These are phyloP conservation scores for Napeogenes sylphis DNA, from an alignment of 2,888 invertebrate genomes.

Conservation along the genomic window DNA sequence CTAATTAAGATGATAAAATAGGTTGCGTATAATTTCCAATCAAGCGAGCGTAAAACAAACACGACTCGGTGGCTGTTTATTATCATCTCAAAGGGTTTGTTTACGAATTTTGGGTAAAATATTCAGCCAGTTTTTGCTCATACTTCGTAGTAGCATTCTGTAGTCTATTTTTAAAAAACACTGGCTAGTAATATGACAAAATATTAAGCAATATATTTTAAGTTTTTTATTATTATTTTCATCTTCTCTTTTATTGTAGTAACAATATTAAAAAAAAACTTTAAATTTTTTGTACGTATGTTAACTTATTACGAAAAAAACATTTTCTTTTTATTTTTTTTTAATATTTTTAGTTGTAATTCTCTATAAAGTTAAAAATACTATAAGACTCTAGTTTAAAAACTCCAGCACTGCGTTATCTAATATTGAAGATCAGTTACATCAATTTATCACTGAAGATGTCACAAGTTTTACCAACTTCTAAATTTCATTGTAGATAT, in stretches of 20 bases:
- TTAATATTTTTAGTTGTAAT: too few relatives aligned
- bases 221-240: too few relatives aligned
- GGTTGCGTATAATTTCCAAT: slow-evolving; percentile 1
- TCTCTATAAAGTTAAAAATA: too few relatives aligned
- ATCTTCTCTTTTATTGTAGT: too few relatives aligned
- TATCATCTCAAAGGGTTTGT: slow-evolving; percentile 40
- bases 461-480: slow-evolving; percentile 3
- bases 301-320: too few relatives aligned
- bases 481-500: slow-evolving; percentile 1
- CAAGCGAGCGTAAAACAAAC: slow-evolving; percentile 3
- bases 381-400: neutral
- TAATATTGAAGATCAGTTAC: neutral
- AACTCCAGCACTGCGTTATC: slow-evolving; percentile 1
- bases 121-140: slow-evolving; percentile 28
- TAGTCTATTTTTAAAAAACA: neutral
- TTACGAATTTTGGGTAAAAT: slow-evolving; percentile 42
- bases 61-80: slow-evolving; percentile 30
- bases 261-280: too few relatives aligned
- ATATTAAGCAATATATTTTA: too few relatives aligned
- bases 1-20: neutral
- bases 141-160: neutral
- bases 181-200: neutral
- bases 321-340: too few relatives aligned
- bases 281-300: too few relatives aligned
- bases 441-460: slow-evolving; percentile 1